Evolutionary conservation across 2,888 invertebrate species (phyloP).

Genomic region (Sceliomorpha sp.): DNA sequence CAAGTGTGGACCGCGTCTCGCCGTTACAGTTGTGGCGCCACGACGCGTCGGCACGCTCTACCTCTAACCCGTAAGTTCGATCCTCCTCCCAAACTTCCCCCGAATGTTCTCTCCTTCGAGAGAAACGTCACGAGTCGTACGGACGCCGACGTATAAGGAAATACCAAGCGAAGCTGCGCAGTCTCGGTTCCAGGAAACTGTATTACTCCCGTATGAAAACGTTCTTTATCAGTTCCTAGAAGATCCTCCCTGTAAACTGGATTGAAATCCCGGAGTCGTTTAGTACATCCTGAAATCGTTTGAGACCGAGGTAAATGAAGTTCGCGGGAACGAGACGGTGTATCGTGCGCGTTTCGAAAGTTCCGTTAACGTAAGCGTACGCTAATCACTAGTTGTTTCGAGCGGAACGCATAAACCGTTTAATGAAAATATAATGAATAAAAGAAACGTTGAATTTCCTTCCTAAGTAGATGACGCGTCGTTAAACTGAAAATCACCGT

Average conservation of each 20-base stretch:
- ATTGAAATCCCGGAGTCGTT: too few species aligned
- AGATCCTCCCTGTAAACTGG: too few species aligned
- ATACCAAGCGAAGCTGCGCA: too few species aligned
- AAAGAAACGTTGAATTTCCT: slow-evolving; percentile 33
- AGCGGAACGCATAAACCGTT: slow-evolving; percentile 30
- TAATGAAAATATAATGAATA: slow-evolving; percentile 38
- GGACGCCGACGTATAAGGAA: too few species aligned
- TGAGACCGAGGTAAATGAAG: slow-evolving; percentile 18
- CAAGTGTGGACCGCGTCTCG: slow-evolving; percentile 81
- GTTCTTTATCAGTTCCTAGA: too few species aligned
- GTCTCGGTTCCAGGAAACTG: too few species aligned
- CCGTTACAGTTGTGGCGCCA: slow-evolving; percentile 80
- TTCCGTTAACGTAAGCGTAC: slow-evolving; percentile 44
- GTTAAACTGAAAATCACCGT: slow-evolving; percentile 34
- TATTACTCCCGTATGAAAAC: too few species aligned
- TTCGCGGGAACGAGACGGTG: slow-evolving; percentile 5
- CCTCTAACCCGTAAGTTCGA: slow-evolving; percentile 79
- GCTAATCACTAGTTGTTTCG: slow-evolving; percentile 45
- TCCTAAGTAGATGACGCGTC: slow-evolving; percentile 10
- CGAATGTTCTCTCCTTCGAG: too few species aligned
- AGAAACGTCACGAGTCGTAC: too few species aligned
- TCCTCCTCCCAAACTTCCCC: too few species aligned
- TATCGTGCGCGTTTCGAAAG: slow-evolving; percentile 19
- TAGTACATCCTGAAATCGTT: slow-evolving; percentile 10
- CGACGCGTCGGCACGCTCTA: slow-evolving; percentile 80